A percentile compares a stretch with the other conserved stretches of the same genome.
These are phyloP conservation scores for Biston stratarius DNA, from an alignment of 2,888 invertebrate genomes.

Conservation along the genomic window DNA sequence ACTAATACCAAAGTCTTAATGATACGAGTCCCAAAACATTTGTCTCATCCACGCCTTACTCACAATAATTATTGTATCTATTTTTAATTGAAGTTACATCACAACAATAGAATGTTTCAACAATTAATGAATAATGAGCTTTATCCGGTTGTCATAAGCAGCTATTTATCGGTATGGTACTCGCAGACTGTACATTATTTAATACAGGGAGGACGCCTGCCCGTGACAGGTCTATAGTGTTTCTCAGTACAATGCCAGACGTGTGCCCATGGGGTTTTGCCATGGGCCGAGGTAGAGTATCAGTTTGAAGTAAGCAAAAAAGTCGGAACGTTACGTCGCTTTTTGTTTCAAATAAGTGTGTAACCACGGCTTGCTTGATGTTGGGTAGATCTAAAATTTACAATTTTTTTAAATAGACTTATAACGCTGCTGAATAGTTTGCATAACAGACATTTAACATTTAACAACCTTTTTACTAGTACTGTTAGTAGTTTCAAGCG, in stretches of 20 bases:
- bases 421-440: no score
- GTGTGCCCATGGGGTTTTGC: conserved; percentile 36
- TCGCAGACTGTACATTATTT: conserved; percentile 10
- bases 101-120: background rate
- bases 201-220: conserved; percentile 28
- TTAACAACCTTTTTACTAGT: no score
- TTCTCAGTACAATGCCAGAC: conserved; percentile 20
- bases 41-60: background rate
- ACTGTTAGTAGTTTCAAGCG: no score
- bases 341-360: no score
- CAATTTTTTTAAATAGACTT: no score
- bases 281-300: conserved; percentile 14
- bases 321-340: no score
- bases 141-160: conserved; percentile 15
- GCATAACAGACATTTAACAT: no score
- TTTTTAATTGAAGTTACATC: conserved; percentile 9
- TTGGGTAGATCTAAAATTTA: no score
- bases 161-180: background rate
- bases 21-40: conserved; percentile 1
- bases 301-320: background rate
- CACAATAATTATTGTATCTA: conserved; percentile 5
- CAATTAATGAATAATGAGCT: conserved; percentile 16
- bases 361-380: no score
- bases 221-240: conserved; percentile 38
- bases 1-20: background rate